These are phyloP conservation scores for Brachypalpus laphriformis DNA, from an alignment of 2,888 invertebrate genomes.

Conservation along the genomic window DNA sequence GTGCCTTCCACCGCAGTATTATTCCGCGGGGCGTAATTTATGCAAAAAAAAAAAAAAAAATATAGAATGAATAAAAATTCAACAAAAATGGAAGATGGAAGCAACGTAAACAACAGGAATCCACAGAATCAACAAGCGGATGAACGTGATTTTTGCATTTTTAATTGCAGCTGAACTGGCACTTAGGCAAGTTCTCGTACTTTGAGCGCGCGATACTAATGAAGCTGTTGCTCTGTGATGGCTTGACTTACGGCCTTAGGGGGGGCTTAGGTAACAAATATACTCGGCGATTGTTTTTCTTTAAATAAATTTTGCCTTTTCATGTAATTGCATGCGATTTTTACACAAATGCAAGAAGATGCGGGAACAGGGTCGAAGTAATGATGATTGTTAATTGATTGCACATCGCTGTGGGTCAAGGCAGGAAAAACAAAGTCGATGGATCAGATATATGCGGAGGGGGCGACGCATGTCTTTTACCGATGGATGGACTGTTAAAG, in stretches of 20 bases:
- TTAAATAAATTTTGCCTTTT: constrained; percentile 2
- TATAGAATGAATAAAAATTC: background rate
- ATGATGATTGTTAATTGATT: constrained; percentile 50
- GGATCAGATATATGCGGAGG: background rate
- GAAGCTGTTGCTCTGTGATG: constrained; percentile 8
- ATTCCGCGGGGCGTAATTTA: constrained; percentile 23
- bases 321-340: constrained; percentile 11
- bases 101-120: constrained; percentile 30
- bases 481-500: background rate
- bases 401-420: constrained; percentile 46
- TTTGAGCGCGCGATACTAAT: constrained; percentile 20
- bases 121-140: constrained; percentile 32
- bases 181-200: constrained; percentile 43
- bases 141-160: constrained; percentile 55
- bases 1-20: background rate
- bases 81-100: constrained; percentile 37
- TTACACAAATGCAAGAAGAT: background rate
- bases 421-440: background rate
- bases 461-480: background rate
- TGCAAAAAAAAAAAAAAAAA: constrained; percentile 15
- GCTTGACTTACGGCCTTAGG: background rate
- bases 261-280: constrained; percentile 1
- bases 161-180: constrained; percentile 26
- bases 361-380: constrained; percentile 29
- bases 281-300: constrained; percentile 1